These are phyloP conservation scores for Caloenas nicobarica DNA, from an alignment of 2,113 vertebrate genomes.

Conservation along the genomic window DNA sequence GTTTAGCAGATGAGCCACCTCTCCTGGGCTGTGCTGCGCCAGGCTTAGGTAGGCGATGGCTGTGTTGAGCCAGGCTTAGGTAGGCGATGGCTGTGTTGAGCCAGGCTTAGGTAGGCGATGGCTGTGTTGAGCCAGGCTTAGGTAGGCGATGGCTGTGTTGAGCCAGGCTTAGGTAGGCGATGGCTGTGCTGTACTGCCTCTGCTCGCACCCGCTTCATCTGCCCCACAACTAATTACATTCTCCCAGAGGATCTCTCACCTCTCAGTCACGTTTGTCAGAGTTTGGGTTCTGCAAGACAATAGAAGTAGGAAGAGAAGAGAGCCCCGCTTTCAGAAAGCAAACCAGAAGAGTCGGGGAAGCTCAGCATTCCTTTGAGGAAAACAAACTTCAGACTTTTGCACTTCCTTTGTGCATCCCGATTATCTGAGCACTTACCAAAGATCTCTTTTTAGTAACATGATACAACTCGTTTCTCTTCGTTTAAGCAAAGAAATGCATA, in stretches of 20 bases:
- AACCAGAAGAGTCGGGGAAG: not conserved
- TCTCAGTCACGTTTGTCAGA: not conserved
- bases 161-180: not conserved
- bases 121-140: no score
- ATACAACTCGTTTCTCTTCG: not conserved
- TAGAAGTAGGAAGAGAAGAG: not conserved
- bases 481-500: not conserved
- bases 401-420: constrained; percentile 22
- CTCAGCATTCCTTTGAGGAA: constrained; percentile 36
- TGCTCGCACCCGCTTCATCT: not conserved
- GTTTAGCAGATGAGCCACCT: not conserved
- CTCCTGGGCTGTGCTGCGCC: not conserved
- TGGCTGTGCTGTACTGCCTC: not conserved
- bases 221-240: not conserved
- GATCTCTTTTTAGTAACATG: constrained; percentile 40
- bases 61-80: not conserved
- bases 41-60: not conserved
- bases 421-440: constrained; percentile 40
- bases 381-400: constrained; percentile 51
- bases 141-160: no score
- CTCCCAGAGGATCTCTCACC: not conserved
- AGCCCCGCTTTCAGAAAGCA: not conserved
- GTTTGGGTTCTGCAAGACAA: not conserved
- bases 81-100: not conserved
- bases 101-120: no score